phyloP scores from a whole-genome alignment of 2,113 vertebrate genomes.

The Uria aalge region DNA sequence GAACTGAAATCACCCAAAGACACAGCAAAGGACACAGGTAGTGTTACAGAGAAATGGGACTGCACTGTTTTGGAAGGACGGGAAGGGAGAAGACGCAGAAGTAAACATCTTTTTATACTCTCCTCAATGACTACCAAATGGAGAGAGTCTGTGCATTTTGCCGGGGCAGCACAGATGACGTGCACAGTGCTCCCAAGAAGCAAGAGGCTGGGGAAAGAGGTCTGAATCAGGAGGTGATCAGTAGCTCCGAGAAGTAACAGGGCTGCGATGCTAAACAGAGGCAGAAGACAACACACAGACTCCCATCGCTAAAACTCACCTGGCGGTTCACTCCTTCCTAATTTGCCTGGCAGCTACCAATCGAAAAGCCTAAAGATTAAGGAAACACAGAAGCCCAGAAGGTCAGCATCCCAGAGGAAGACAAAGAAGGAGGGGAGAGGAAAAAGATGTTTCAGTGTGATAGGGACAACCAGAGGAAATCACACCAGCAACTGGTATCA shows the following conservation, averaged over 20 bases:
- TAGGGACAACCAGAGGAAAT: background rate
- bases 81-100: background rate
- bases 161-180: background rate
- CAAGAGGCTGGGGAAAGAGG: background rate
- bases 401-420: background rate
- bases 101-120: background rate
- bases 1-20: background rate
- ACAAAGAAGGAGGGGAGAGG: background rate
- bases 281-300: background rate
- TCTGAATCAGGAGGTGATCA: fast-evolving
- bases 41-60: background rate
- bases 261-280: background rate
- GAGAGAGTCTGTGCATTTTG: background rate
- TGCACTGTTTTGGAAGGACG: background rate
- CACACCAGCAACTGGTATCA: background rate
- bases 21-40: fast-evolving
- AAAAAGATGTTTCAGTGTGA: background rate
- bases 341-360: background rate
- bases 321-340: background rate
- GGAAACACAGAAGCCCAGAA: background rate
- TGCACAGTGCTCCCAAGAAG: background rate
- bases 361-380: background rate
- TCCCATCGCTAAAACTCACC: background rate
- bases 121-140: background rate
- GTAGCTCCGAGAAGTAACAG: background rate